Evolutionary conservation across 2,888 invertebrate species (phyloP).

Genomic region (Desoria tigrina): DNA sequence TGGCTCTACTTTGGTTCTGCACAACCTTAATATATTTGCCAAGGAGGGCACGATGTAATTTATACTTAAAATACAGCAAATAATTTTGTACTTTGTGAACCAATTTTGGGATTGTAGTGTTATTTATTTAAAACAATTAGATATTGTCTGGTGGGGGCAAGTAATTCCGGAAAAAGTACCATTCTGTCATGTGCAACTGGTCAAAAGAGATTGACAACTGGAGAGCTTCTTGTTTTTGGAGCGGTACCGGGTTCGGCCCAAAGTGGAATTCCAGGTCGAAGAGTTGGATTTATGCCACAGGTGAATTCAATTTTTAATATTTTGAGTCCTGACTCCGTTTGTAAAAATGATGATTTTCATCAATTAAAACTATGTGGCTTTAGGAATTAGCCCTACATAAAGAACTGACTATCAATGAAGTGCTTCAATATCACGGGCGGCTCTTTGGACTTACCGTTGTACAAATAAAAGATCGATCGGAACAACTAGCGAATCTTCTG

Average conservation of each 20-base stretch:
- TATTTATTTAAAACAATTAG: no score
- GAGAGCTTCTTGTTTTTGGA: slow-evolving; percentile 57
- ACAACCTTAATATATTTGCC: slow-evolving; percentile 40
- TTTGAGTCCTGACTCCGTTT: background rate
- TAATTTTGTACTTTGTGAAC: no score
- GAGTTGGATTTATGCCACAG: slow-evolving; percentile 59
- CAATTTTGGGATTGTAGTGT: no score
- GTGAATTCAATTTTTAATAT: no score
- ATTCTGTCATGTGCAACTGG: slow-evolving; percentile 56
- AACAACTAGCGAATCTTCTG: slow-evolving; percentile 27
- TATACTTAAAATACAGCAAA: background rate
- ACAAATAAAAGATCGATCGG: slow-evolving; percentile 30
- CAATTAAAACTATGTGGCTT: background rate
- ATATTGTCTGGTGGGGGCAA: slow-evolving; percentile 89
- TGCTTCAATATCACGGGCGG: slow-evolving; percentile 31
- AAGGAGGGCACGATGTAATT: slow-evolving; percentile 43
- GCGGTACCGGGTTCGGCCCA: slow-evolving; percentile 56
- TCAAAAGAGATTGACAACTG: slow-evolving; percentile 56
- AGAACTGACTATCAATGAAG: slow-evolving; percentile 38
- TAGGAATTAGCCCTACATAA: slow-evolving; percentile 35
- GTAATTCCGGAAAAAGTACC: slow-evolving; percentile 72
- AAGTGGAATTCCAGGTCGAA: slow-evolving; percentile 57
- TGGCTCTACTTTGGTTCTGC: slow-evolving; percentile 34
- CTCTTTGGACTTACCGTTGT: slow-evolving; percentile 38
- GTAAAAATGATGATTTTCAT: slow-evolving; percentile 13